Evolutionary conservation across 2,888 invertebrate genomes (phyloP).

Genomic region (Suillia variegata): DNA sequence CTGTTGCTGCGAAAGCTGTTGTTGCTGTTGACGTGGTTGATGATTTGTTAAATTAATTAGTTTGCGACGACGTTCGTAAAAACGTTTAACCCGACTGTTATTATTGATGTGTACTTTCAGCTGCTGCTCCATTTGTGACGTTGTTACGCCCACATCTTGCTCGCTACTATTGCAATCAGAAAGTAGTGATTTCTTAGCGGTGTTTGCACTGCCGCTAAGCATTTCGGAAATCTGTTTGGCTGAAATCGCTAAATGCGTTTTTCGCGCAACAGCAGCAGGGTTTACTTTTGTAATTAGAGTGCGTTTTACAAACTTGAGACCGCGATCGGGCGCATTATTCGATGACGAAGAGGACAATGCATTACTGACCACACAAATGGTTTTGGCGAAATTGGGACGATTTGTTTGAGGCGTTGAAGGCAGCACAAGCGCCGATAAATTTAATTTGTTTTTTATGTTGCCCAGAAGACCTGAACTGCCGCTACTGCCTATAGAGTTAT

Average conservation of each 20-base stretch:
- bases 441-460: slow-evolving; percentile 21
- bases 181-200: slow-evolving; percentile 18
- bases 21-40: slow-evolving; percentile 28
- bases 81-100: slow-evolving; percentile 39
- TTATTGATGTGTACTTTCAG: slow-evolving; percentile 13
- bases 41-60: slow-evolving; percentile 32
- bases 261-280: too few species aligned
- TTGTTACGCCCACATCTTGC: slow-evolving; percentile 3
- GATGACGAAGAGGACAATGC: too few species aligned
- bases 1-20: slow-evolving; percentile 32
- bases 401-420: not conserved
- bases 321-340: slow-evolving; percentile 39
- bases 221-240: slow-evolving; percentile 47
- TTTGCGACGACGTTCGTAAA: slow-evolving; percentile 49
- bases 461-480: slow-evolving; percentile 3
- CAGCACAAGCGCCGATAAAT: slow-evolving; percentile 7
- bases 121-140: slow-evolving; percentile 11
- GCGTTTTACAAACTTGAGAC: slow-evolving; percentile 49
- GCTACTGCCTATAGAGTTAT: not conserved
- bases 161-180: not conserved
- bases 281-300: slow-evolving; percentile 37
- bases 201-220: slow-evolving; percentile 36
- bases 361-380: slow-evolving; percentile 44
- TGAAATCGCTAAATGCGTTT: slow-evolving; percentile 38
- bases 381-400: slow-evolving; percentile 35